phyloP scores from a whole-genome alignment of 2,113 vertebrate genomes.

The Petromus typicus region DNA sequence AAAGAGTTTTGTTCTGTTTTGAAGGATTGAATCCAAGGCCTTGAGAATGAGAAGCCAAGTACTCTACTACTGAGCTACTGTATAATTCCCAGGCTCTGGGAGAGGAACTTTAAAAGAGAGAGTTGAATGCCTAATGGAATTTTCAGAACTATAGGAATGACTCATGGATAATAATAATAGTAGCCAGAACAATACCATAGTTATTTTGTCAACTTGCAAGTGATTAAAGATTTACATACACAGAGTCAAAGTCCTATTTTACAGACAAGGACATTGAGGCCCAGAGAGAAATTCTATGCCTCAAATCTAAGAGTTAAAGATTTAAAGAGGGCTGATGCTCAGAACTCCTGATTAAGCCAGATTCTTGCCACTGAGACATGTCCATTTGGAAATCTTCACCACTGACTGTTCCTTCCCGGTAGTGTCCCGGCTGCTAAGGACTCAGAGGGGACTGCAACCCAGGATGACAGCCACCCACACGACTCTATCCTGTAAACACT shows the following conservation, averaged over 20 bases:
- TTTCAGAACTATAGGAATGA: neutral
- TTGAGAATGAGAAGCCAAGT: neutral
- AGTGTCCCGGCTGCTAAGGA: neutral
- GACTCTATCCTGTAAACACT: neutral
- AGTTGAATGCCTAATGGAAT: neutral
- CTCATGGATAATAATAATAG: neutral
- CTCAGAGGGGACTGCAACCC: neutral
- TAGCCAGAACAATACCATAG: neutral
- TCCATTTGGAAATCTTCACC: neutral
- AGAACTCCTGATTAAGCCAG: neutral
- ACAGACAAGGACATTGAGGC: neutral
- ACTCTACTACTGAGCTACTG: neutral
- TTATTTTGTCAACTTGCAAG: slow-evolving; percentile 37
- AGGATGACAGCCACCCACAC: fast-evolving
- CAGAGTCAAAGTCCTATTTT: slow-evolving; percentile 1
- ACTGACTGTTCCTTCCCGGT: neutral
- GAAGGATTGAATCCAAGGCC: neutral
- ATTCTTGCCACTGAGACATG: neutral
- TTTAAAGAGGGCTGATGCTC: neutral
- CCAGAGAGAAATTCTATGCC: neutral
- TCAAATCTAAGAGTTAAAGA: neutral
- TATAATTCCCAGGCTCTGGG: neutral
- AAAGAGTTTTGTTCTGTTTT: neutral
- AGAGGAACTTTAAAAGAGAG: neutral
- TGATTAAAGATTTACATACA: neutral